A percentile compares a stretch with the other conserved stretches of the same genome.
Evolutionary conservation across 2,113 vertebrate species (phyloP).

Genomic region (Calcarius ornatus): DNA sequence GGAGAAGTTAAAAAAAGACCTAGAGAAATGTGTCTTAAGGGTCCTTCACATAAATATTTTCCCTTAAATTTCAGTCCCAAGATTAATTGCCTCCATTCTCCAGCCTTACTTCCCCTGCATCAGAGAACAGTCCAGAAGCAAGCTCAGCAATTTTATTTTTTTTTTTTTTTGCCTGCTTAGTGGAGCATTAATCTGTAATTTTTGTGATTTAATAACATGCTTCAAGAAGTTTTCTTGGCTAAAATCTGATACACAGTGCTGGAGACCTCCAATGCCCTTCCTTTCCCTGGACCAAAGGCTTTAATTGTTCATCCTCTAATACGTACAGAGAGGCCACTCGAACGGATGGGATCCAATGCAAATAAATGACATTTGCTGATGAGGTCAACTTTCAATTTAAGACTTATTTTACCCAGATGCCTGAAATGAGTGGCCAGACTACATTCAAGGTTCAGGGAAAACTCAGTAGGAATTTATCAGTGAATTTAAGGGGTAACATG

Average conservation of each 20-base stretch:
- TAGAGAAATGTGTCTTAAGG: slow-evolving; percentile 35
- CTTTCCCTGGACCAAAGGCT: slow-evolving; percentile 25
- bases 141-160: slow-evolving; percentile 44
- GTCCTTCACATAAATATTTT: slow-evolving; percentile 48
- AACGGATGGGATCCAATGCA: slow-evolving; percentile 40
- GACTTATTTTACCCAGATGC: slow-evolving; percentile 45
- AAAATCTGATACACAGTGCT: slow-evolving; percentile 8
- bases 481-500: neutral
- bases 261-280: slow-evolving; percentile 32
- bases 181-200: slow-evolving; percentile 52
- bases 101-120: neutral
- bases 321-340: neutral
- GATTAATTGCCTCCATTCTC: slow-evolving; percentile 30
- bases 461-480: neutral
- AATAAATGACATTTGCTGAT: slow-evolving; percentile 52
- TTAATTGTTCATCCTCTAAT: slow-evolving; percentile 7
- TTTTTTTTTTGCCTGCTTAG: neutral
- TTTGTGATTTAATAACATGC: slow-evolving; percentile 50
- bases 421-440: slow-evolving; percentile 15
- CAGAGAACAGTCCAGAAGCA: slow-evolving; percentile 32
- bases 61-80: slow-evolving; percentile 11
- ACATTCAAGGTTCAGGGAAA: neutral
- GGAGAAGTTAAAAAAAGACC: slow-evolving; percentile 37
- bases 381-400: slow-evolving; percentile 35
- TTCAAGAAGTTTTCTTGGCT: slow-evolving; percentile 50